Evolutionary conservation across 2,113 vertebrate genomes (phyloP).

Genomic region (Sander vitreus): DNA sequence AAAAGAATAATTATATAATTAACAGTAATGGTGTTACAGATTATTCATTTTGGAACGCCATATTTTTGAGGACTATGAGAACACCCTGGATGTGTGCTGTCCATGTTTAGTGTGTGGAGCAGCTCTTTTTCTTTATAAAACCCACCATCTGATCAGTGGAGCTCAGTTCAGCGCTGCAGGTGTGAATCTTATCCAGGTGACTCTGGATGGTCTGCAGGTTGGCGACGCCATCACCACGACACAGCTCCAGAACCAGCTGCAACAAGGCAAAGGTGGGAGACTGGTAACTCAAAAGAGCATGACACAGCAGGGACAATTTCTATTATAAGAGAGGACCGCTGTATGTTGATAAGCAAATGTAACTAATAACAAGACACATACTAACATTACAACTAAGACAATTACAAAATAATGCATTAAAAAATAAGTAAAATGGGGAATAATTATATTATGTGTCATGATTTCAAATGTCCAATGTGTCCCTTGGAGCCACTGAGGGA

Average conservation of each 20-base stretch:
- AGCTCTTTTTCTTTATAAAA: neutral
- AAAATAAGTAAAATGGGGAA: neutral
- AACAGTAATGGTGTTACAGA: neutral
- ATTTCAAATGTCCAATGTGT: neutral
- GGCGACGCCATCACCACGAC: slow-evolving; percentile 54
- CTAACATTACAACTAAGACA: neutral
- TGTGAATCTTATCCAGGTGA: slow-evolving; percentile 73
- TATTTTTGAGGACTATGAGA: neutral
- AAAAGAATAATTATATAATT: no score
- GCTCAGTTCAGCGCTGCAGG: slow-evolving; percentile 58
- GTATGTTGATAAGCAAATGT: neutral
- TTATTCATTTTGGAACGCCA: neutral
- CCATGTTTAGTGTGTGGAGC: neutral
- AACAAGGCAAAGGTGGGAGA: neutral
- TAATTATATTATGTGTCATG: neutral
- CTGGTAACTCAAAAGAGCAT: neutral
- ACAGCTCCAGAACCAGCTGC: slow-evolving; percentile 75
- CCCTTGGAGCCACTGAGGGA: neutral
- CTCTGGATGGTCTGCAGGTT: slow-evolving; percentile 68
- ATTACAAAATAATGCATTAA: neutral
- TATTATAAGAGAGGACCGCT: neutral
- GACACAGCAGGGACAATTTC: neutral
- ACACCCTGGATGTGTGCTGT: neutral
- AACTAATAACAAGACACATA: neutral
- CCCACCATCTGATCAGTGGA: slow-evolving; percentile 53